Evolutionary conservation across 2,113 vertebrate genomes (phyloP), one percentile per base, ranked within the genome.

Genomic region (Hiodon tergisus): DNA sequence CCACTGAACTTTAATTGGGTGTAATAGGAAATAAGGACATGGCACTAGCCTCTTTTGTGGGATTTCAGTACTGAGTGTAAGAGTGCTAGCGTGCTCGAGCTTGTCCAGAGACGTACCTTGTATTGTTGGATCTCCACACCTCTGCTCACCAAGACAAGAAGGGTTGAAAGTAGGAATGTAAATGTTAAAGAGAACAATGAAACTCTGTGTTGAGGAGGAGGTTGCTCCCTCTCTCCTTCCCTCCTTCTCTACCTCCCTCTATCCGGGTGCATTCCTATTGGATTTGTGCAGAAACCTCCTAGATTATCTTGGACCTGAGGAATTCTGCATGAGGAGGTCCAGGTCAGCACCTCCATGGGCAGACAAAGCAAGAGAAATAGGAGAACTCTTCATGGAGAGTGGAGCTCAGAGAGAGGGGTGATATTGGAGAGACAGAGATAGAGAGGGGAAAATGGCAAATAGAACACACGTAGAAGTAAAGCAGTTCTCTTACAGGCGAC

Each of bases 251-350:
- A 7, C 4, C 17, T 46, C 17, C 13, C 48, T 65, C 48, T 73
- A 16, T 46, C 47, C 10, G 2, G 17, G 80, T 86, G 81, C 86
- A 90, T 92, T 90, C 88, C 86, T 89, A 81, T 82, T 87, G 82
- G 75, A 85, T 89, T 91, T 90, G 87, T 82, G 68, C 81, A 86
- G 84, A 78, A 87, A 81, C 87, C 87, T 87, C 86, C 83, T 80
- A 76, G 83, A 86, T 90, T 89, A 90, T 88, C 85, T 77, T 82
- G 86, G 85, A 83, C 81, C 80, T 85, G 84, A 85, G 87, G 89
- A 90, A 91, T 92, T 89, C 87, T 84, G 82, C 81, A 79, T 71
- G 75, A 84, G 85, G 78, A 80, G 82, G 79, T 84, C 77, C 78
- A 68, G 87, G 86, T 70, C 71, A 62, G 69, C 73, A n/a, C 31